Conservation (phyloP, 2,888 invertebrate species). For the Apamea anceps region DNA sequence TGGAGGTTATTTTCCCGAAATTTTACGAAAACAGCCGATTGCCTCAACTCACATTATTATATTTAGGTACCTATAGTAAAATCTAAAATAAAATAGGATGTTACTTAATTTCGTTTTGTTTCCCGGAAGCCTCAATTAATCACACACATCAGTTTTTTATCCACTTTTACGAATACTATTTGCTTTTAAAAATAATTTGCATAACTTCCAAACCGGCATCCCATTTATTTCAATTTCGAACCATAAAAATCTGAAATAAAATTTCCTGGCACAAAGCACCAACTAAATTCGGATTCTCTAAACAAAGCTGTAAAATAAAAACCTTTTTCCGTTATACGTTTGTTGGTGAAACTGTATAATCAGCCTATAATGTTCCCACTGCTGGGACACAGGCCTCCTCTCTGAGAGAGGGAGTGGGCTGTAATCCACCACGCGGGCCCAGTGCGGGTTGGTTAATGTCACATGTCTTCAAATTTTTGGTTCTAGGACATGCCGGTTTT, state of each 20-base stretch:
- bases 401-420: too few relatives aligned
- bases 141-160: background rate
- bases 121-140: background rate
- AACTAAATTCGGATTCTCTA: background rate
- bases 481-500: too few relatives aligned
- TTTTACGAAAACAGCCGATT: background rate
- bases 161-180: background rate
- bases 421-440: too few relatives aligned
- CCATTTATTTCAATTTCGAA: conserved; percentile 40
- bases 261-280: background rate
- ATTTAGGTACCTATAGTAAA: background rate
- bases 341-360: background rate
- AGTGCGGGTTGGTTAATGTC: too few relatives aligned
- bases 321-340: background rate
- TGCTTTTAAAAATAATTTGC: conserved; percentile 5
- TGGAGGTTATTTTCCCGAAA: background rate
- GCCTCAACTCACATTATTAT: background rate
- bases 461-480: too few relatives aligned
- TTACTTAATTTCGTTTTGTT: background rate
- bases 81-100: background rate
- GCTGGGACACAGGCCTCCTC: too few relatives aligned
- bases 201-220: background rate
- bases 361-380: too few relatives aligned
- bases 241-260: background rate
- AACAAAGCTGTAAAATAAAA: conserved; percentile 24